Conservation (phyloP, 2,797 vertebrate species). For the Myoxocephalus aenaeus region DNA sequence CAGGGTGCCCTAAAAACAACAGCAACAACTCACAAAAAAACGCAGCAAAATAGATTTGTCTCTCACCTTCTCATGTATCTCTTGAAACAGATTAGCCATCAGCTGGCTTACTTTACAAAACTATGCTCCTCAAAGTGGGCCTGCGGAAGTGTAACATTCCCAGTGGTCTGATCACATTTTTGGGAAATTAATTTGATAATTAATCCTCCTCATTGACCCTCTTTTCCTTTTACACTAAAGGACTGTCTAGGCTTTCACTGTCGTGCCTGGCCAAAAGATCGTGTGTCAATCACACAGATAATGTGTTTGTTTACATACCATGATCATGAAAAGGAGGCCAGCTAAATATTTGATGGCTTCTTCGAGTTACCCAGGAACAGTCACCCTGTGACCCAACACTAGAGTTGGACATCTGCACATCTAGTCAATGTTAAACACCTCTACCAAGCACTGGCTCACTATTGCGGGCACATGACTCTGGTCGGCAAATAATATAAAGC, state of each 20-base stretch:
- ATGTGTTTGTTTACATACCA: slow-evolving; percentile 82
- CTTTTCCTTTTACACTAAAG: slow-evolving; percentile 61
- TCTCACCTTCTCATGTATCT: slow-evolving; percentile 24
- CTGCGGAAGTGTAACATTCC: slow-evolving; percentile 4
- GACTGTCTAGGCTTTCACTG: slow-evolving; percentile 73
- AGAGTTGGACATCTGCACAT: slow-evolving; percentile 58
- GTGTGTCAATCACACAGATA: slow-evolving; percentile 76
- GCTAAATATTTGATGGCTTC: slow-evolving; percentile 83
- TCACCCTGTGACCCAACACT: slow-evolving; percentile 76
- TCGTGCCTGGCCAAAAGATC: slow-evolving; percentile 55
- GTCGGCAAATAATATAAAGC: slow-evolving; percentile 41
- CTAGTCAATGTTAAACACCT: slow-evolving; percentile 76
- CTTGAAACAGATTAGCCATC: slow-evolving; percentile 2
- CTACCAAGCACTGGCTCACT: slow-evolving; percentile 54
- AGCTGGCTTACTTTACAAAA: slow-evolving; percentile 25
- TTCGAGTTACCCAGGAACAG: slow-evolving; percentile 82
- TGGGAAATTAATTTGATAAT: slow-evolving; percentile 55
- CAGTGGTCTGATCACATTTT: slow-evolving; percentile 33
- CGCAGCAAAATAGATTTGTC: slow-evolving; percentile 9
- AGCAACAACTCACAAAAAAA: neutral
- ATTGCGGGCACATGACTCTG: slow-evolving; percentile 45
- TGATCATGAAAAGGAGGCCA: slow-evolving; percentile 79
- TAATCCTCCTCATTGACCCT: slow-evolving; percentile 42
- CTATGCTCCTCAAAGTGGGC: neutral
- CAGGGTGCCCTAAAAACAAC: slow-evolving; percentile 28